These are phyloP conservation scores for Heterotilapia buettikoferi DNA, from an alignment of 2,113 vertebrate species.

Conservation along the genomic window DNA sequence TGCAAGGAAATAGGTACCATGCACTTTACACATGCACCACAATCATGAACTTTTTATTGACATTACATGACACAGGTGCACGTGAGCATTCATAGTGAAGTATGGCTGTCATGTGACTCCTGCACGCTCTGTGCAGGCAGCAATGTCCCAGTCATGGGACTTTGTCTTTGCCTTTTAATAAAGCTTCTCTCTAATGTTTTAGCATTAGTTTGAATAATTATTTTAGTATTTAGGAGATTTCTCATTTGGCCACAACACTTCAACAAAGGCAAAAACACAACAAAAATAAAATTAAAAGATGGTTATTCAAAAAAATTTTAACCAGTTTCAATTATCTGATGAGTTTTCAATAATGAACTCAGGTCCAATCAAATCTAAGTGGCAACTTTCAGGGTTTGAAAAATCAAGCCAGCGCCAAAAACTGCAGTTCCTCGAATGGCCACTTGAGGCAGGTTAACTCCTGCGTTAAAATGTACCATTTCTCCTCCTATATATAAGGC, in stretches of 20 bases:
- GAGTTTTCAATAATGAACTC: neutral
- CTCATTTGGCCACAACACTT: neutral
- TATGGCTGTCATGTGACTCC: neutral
- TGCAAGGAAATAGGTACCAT: neutral
- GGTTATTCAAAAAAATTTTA: accelerated
- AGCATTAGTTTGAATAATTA: neutral
- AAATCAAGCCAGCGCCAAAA: neutral
- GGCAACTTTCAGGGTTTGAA: neutral
- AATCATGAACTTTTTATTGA: neutral
- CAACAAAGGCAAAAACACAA: neutral
- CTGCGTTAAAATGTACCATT: neutral
- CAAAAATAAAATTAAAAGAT: neutral
- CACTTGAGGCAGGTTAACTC: neutral
- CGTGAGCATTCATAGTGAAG: neutral
- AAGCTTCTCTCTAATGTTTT: neutral
- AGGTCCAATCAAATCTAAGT: neutral
- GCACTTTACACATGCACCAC: neutral
- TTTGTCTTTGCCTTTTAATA: neutral
- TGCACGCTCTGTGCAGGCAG: neutral
- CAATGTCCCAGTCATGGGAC: neutral
- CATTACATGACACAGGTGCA: neutral
- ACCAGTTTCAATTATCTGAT: neutral
- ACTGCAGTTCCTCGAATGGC: neutral
- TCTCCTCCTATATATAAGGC: neutral
- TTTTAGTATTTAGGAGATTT: neutral